Conservation (phyloP, 1,140 invertebrate species). For the Caenorhabditis latens region DNA sequence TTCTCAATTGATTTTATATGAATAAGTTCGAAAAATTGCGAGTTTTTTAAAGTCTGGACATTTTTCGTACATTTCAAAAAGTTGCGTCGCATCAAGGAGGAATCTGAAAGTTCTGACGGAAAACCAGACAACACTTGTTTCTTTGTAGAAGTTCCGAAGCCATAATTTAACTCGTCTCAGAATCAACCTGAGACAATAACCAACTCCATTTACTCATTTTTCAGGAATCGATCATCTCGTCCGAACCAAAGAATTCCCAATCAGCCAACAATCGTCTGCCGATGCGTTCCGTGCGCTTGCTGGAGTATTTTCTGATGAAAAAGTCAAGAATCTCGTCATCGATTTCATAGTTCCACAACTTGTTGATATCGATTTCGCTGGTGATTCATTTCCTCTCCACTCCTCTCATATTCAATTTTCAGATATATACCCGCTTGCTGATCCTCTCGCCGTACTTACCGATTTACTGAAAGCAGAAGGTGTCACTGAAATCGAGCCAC, state of each 20-base stretch:
- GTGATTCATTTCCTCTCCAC: slow-evolving; percentile 39
- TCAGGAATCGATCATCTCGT: slow-evolving; percentile 62
- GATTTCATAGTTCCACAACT: slow-evolving; percentile 66
- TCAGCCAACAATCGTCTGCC: slow-evolving; percentile 17
- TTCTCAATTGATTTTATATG: too few species aligned
- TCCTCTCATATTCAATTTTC: background rate
- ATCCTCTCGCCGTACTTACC: slow-evolving; percentile 70
- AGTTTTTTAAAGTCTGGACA: too few species aligned
- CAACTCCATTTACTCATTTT: slow-evolving; percentile 5
- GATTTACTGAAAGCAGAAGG: slow-evolving; percentile 69
- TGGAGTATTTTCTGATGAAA: slow-evolving; percentile 47
- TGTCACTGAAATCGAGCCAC: slow-evolving; percentile 66
- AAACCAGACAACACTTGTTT: too few species aligned
- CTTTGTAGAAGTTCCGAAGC: too few species aligned
- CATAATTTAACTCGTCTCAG: too few species aligned
- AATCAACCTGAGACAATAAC: too few species aligned
- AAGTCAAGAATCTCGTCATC: slow-evolving; percentile 58
- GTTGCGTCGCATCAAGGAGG: too few species aligned
- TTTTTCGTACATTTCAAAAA: too few species aligned
- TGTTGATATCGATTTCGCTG: slow-evolving; percentile 65
- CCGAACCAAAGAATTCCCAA: slow-evolving; percentile 62
- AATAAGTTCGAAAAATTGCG: too few species aligned
- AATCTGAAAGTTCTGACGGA: too few species aligned
- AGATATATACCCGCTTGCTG: slow-evolving; percentile 72
- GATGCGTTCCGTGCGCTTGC: slow-evolving; percentile 58